Percentiles rank a stretch among this genome's conserved stretches.
Conservation (phyloP, 2,888 invertebrate species). For the Hemistola chrysoprasaria region DNA sequence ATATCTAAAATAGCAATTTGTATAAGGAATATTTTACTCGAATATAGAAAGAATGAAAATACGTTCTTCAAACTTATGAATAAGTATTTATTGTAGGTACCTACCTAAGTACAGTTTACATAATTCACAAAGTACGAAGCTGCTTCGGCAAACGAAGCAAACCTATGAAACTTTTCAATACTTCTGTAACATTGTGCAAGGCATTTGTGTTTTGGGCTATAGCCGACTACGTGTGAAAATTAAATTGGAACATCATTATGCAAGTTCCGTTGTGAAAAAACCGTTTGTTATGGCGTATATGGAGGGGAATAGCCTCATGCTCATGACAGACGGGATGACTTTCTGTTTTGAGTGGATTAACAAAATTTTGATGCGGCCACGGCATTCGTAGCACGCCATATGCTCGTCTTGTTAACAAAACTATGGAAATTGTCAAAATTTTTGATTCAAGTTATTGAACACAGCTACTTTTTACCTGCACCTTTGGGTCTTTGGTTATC, state of each 20-base stretch:
- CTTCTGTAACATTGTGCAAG: conserved; percentile 19
- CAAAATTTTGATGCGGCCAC: conserved; percentile 55
- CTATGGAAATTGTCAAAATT: background rate
- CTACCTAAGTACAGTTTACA: too few relatives aligned
- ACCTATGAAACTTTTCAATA: conserved; percentile 7
- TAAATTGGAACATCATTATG: conserved; percentile 16
- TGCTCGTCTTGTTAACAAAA: conserved; percentile 47
- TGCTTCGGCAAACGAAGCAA: background rate
- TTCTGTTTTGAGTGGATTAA: conserved; percentile 69
- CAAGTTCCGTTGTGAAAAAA: conserved; percentile 20
- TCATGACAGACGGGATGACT: conserved; percentile 65
- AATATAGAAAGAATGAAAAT: too few relatives aligned
- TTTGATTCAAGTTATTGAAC: too few relatives aligned
- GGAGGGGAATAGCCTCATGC: conserved; percentile 29
- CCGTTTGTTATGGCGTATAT: conserved; percentile 20
- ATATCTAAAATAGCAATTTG: too few relatives aligned
- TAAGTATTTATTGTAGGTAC: too few relatives aligned
- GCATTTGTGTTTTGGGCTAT: conserved; percentile 20
- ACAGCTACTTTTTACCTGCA: too few relatives aligned
- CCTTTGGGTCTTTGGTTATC: too few relatives aligned
- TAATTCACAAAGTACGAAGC: too few relatives aligned
- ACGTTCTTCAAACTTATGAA: too few relatives aligned
- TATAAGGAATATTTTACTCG: too few relatives aligned
- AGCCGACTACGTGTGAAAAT: conserved; percentile 14
- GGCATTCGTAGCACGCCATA: conserved; percentile 49